These are phyloP conservation scores for Hylomyscus alleni DNA, from an alignment of 2,797 vertebrate genomes.

Conservation along the genomic window DNA sequence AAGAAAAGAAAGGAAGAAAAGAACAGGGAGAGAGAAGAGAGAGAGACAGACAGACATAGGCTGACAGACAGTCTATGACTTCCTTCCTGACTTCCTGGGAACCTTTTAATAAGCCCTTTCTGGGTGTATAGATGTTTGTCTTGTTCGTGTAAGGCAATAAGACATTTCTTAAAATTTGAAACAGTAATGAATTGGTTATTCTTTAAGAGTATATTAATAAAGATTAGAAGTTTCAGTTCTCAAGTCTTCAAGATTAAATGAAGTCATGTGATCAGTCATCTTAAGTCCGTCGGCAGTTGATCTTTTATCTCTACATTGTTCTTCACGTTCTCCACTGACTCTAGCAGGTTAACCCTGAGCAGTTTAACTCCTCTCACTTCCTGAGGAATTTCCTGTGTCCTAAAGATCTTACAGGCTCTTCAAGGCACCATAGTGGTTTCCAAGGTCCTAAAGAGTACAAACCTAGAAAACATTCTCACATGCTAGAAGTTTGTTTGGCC, in stretches of 20 bases:
- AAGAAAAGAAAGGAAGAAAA: too few relatives aligned
- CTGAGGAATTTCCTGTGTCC: not conserved
- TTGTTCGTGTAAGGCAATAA: not conserved
- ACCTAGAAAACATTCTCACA: not conserved
- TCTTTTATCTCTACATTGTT: not conserved
- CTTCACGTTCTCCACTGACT: not conserved
- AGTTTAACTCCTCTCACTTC: not conserved
- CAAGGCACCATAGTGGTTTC: not conserved
- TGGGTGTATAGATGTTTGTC: not conserved
- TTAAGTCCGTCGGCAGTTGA: not conserved
- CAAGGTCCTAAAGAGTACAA: not conserved
- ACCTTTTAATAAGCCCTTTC: conserved; percentile 12
- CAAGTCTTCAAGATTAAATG: not conserved
- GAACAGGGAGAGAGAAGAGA: too few relatives aligned
- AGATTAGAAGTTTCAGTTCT: conserved; percentile 20
- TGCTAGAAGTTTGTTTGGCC: not conserved
- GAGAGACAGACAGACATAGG: too few relatives aligned
- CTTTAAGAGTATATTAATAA: conserved; percentile 51
- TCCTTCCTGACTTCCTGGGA: conserved; percentile 25
- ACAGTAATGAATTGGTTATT: conserved; percentile 25
- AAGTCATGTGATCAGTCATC: not conserved
- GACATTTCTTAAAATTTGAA: conserved; percentile 45
- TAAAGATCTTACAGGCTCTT: not conserved
- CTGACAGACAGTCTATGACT: not conserved
- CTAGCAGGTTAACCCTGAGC: not conserved